phyloP scores from a whole-genome alignment of 2,888 invertebrate species.

The Andrena haemorrhoa region DNA sequence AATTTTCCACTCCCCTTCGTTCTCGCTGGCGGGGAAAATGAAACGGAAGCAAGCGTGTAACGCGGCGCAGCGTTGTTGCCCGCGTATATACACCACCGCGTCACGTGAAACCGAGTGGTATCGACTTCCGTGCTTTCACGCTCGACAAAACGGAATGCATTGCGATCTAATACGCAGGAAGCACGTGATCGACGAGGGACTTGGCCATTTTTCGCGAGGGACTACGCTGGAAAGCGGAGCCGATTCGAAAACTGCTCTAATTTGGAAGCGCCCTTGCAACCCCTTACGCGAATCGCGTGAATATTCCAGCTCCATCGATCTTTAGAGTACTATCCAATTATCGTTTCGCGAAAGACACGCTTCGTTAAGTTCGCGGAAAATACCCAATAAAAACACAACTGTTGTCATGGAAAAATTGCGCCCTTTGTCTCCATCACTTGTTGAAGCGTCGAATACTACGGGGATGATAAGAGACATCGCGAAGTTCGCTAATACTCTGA shows the following conservation, averaged over 20 bases:
- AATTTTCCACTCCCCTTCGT: neutral
- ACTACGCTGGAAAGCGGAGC: neutral
- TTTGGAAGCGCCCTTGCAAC: neutral
- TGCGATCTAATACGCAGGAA: conserved; percentile 9
- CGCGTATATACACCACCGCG: conserved; percentile 52
- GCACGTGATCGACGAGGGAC: conserved; percentile 36
- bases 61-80: conserved; percentile 45
- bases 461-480: no score
- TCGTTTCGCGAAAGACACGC: neutral
- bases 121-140: conserved; percentile 38
- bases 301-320: neutral
- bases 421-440: no score
- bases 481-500: no score
- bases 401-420: no score
- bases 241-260: neutral
- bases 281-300: neutral
- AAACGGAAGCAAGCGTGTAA: conserved; percentile 44
- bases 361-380: neutral
- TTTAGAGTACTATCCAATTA: neutral
- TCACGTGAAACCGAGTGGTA: conserved; percentile 43
- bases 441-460: no score
- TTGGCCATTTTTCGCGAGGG: neutral
- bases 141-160: conserved; percentile 39
- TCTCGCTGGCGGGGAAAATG: conserved; percentile 13
- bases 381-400: neutral